Base-by-base conservation (phyloP, 2,888 invertebrate species). In the Torymus auratus region DNA sequence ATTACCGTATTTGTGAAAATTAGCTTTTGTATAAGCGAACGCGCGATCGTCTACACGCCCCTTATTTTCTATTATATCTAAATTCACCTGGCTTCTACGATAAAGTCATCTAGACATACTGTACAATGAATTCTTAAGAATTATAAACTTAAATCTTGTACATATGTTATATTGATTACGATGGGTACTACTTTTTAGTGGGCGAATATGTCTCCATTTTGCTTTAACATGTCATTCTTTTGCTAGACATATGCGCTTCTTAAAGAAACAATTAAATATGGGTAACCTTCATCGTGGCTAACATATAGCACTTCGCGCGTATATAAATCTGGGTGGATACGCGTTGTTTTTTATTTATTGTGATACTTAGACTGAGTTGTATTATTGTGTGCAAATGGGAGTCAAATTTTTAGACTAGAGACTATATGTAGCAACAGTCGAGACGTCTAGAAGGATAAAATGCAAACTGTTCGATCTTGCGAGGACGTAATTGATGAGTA, bases 341-440 rank as follows among this genome's bases (percentile, higher is more conserved):
- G 65, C 71, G 61, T 17, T 68, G n/a, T n/a, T 56, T 70, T 80
- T 80, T 80, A 76, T 76, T 81, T 81, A 81, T 81, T 81, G 81
- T 77, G 81, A 77, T 81, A 81, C 64, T 81, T 77, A 77, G 69
- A 65, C 58, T 64, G 77, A 73, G 50, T 76, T 68, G 73, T 73
- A 69, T 67, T 77, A 77, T 69, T 69, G 69, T 23, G 64, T 60
- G 68, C 69, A 77, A 72, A 73, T 58, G 58, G 73, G 69, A 81
- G 77, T 81, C 77, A 77, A 81, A 73, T 58, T 41, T 41, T 50
- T 77, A 73, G 73, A n/a, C 12, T 81, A 76, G 60, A 62, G 23
- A 74, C 20, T 53, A 20, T 53, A 20, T 73, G 53, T 72, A 61
- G 23, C 12, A 53, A 23, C 65, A 64, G 41, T 13, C 20, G 11